Conservation (phyloP, 2,888 invertebrate species). For the Hyalella azteca region DNA sequence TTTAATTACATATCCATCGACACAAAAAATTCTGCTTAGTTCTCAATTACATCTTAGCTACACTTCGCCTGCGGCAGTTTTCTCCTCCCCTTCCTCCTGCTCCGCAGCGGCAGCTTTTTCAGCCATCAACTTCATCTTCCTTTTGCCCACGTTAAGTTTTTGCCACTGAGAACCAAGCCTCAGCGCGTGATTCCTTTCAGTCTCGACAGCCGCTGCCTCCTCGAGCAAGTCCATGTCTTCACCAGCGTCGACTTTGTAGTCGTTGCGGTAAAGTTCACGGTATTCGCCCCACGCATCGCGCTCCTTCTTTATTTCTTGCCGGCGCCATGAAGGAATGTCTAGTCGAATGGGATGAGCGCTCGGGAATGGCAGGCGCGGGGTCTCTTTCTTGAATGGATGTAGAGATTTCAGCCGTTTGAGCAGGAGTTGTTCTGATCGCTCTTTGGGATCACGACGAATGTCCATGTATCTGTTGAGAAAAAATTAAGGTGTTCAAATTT, state of each 20-base stretch:
- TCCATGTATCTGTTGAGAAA: constrained; percentile 77
- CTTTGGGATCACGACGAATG: constrained; percentile 87
- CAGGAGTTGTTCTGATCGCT: constrained; percentile 86
- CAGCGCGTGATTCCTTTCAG: neutral
- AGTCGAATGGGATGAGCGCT: constrained; percentile 38
- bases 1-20: too few relatives aligned
- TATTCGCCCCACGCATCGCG: constrained; percentile 46
- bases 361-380: constrained; percentile 62
- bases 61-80: neutral
- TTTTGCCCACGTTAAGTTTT: neutral
- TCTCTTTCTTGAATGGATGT: constrained; percentile 79
- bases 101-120: neutral
- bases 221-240: neutral
- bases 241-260: constrained; percentile 38
- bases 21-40: neutral
- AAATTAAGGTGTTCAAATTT: too few relatives aligned
- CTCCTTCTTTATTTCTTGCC: constrained; percentile 41
- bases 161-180: neutral
- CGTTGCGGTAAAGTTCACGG: constrained; percentile 44
- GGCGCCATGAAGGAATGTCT: constrained; percentile 42
- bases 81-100: neutral
- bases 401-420: constrained; percentile 78
- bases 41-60: neutral
- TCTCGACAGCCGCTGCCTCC: neutral
- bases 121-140: neutral